Evolutionary conservation across 2,888 invertebrate species (phyloP).

Genomic region (Drosophila siamana): DNA sequence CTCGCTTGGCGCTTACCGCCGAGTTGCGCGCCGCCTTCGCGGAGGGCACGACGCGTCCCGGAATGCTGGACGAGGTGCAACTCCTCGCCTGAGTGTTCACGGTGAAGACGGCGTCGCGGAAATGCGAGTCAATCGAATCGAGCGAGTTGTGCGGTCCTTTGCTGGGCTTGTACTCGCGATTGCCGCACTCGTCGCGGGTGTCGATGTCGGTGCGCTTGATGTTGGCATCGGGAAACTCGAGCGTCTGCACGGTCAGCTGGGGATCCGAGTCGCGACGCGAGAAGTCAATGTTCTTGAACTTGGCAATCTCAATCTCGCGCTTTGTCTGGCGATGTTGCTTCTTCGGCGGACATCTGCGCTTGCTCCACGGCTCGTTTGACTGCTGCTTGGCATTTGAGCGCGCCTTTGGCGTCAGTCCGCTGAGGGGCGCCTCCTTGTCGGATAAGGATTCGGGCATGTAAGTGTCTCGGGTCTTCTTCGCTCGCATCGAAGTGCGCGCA

Average conservation of each 20-base stretch:
- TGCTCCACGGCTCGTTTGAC: neutral
- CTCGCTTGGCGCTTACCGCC: neutral
- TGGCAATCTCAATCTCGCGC: constrained; percentile 45
- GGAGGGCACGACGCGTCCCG: neutral
- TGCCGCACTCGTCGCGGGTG: constrained; percentile 59
- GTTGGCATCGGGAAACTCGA: constrained; percentile 68
- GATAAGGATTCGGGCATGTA: constrained; percentile 19
- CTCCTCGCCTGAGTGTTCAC: constrained; percentile 54
- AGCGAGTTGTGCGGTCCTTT: constrained; percentile 57
- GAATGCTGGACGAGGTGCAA: constrained; percentile 38
- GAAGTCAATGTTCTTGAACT: constrained; percentile 69
- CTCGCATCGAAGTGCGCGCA: neutral
- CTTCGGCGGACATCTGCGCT: constrained; percentile 45
- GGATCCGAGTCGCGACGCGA: constrained; percentile 49
- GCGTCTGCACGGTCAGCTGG: constrained; percentile 64
- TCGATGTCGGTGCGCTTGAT: constrained; percentile 54
- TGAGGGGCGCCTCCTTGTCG: neutral
- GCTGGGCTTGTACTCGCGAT: constrained; percentile 31
- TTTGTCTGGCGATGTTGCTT: constrained; percentile 27
- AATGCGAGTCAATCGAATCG: constrained; percentile 72
- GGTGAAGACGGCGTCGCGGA: constrained; percentile 60
- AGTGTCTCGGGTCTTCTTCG: neutral
- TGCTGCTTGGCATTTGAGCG: neutral
- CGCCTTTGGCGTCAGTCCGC: neutral
- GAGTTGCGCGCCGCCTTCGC: neutral